A percentile compares a stretch with the other conserved stretches of the same genome.
Conservation (phyloP, 2,888 invertebrate species). For the Drosophila atripex region DNA sequence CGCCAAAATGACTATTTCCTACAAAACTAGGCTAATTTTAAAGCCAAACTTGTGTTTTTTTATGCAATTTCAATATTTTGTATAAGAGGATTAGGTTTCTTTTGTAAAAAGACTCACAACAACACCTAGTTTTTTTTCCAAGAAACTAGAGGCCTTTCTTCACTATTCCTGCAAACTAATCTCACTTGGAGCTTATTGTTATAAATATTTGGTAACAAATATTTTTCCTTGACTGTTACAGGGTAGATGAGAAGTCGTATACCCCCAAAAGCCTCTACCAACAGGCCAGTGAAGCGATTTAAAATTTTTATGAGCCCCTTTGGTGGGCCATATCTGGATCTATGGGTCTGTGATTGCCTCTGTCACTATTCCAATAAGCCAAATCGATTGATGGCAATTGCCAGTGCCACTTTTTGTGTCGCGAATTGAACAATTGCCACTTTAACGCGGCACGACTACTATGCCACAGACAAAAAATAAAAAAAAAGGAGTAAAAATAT, state of each 20-base stretch:
- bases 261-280: neutral
- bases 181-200: no score
- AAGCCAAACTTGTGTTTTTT: neutral
- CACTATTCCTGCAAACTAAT: no score
- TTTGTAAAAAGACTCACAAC: no score
- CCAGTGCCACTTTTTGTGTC: constrained; percentile 31
- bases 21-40: neutral
- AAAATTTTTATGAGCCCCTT: constrained; percentile 71
- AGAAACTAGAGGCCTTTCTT: no score
- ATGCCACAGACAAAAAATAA: neutral
- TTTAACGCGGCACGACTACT: constrained; percentile 9
- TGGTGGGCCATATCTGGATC: constrained; percentile 21
- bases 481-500: constrained; percentile 12
- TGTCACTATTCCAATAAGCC: constrained; percentile 33
- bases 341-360: constrained; percentile 64
- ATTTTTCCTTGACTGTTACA: no score
- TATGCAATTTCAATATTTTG: neutral
- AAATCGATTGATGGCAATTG: constrained; percentile 74
- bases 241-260: constrained; percentile 14
- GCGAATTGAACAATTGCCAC: constrained; percentile 66
- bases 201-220: no score
- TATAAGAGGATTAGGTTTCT: neutral
- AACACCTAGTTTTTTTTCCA: no score
- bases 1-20: no score
- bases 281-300: constrained; percentile 57